Evolutionary conservation across 2,113 vertebrate species (phyloP).

Genomic region (Gambusia holbrooki): DNA sequence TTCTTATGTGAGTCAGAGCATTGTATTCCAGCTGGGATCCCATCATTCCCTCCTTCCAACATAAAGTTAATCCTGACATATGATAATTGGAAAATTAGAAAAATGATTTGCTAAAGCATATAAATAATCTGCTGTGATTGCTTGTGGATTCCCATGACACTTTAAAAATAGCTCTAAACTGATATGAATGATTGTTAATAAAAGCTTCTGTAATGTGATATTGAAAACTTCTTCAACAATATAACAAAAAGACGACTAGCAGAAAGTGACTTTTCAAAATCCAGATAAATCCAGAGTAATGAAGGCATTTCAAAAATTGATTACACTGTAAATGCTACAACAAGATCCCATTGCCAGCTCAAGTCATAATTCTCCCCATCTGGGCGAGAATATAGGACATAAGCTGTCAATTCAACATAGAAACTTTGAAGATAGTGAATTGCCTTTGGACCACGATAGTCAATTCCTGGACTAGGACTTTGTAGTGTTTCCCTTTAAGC

Average conservation of each 20-base stretch:
- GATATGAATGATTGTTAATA: not conserved
- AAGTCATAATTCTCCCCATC: conserved; percentile 38
- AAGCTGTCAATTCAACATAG: conserved; percentile 61
- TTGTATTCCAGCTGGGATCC: too few relatives aligned
- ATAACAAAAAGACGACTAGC: conserved; percentile 23
- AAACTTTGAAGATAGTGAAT: conserved; percentile 49
- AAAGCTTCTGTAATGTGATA: not conserved
- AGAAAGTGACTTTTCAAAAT: conserved; percentile 29
- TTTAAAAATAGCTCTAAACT: not conserved
- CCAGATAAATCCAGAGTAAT: conserved; percentile 35
- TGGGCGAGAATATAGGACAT: conserved; percentile 42
- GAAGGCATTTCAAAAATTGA: conserved; percentile 41
- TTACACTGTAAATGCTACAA: conserved; percentile 26
- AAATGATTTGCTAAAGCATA: not conserved
- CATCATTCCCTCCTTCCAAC: too few relatives aligned
- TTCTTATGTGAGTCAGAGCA: too few relatives aligned
- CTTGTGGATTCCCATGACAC: not conserved
- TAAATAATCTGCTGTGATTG: not conserved
- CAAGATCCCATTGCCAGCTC: conserved; percentile 29
- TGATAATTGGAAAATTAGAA: not conserved
- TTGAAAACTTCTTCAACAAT: not conserved
- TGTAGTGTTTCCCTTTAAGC: conserved; percentile 77
- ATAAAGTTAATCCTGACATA: not conserved
- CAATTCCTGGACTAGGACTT: conserved; percentile 68
- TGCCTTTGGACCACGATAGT: conserved; percentile 60